phyloP scores from a whole-genome alignment of 1,140 invertebrate species.

The Choristoneura fumiferana region DNA sequence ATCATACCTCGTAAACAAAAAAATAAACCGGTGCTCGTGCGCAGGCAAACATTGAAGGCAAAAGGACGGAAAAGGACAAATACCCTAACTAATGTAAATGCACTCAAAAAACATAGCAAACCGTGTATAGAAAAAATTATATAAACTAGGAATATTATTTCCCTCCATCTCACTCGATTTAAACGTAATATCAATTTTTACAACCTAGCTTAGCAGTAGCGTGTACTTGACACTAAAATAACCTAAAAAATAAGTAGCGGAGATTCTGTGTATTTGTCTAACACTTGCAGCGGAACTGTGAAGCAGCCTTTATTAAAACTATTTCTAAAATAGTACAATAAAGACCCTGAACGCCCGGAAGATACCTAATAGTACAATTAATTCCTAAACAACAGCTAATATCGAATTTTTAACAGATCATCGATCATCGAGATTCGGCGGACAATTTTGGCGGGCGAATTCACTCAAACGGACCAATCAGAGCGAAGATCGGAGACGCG shows the following conservation, averaged over 20 bases:
- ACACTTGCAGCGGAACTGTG: conserved; percentile 22
- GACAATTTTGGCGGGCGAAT: conserved; percentile 36
- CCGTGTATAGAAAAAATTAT: conserved; percentile 42
- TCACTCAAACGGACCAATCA: conserved; percentile 38
- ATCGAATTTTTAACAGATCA: conserved; percentile 2
- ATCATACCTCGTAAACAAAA: conserved; percentile 58
- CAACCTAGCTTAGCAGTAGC: conserved; percentile 55
- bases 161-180: conserved; percentile 51
- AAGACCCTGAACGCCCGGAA: conserved; percentile 45
- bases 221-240: conserved; percentile 57
- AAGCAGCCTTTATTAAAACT: conserved; percentile 51
- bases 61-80: conserved; percentile 55
- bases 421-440: conserved; percentile 12
- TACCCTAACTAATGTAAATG: conserved; percentile 19
- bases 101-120: conserved; percentile 56
- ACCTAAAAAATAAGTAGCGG: conserved; percentile 34
- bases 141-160: conserved; percentile 42
- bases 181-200: conserved; percentile 55
- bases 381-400: conserved; percentile 37
- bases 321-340: conserved; percentile 72
- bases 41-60: conserved; percentile 43
- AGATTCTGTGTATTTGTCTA: conserved; percentile 22
- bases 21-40: conserved; percentile 55
- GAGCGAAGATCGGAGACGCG: conserved; percentile 28
- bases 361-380: conserved; percentile 31